Evolutionary conservation across 1,140 invertebrate species (phyloP).

Genomic region (Pogonomyrmex barbatus): DNA sequence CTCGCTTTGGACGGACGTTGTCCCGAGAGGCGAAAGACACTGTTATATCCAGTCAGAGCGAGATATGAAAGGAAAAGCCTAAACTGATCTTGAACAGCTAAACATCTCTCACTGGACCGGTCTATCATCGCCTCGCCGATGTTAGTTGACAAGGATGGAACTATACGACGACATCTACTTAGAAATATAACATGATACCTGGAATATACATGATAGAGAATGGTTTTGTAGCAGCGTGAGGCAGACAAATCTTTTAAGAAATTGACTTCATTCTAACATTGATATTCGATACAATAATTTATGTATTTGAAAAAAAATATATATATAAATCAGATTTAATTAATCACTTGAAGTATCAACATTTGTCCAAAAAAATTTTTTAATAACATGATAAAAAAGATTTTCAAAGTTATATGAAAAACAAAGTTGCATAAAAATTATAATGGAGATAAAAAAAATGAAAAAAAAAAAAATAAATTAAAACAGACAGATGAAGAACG

Average conservation of each 20-base stretch:
- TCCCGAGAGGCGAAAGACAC: constrained; percentile 32
- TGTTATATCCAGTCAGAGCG: background rate
- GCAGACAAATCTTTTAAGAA: background rate
- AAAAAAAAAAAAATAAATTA: background rate
- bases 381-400: no score
- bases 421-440: background rate
- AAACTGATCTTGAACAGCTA: constrained; percentile 9
- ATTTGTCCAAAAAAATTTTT: background rate
- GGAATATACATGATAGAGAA: background rate
- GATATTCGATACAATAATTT: background rate
- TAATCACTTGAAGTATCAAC: background rate
- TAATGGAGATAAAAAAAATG: background rate
- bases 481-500: background rate
- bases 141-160: constrained; percentile 16
- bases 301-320: no score
- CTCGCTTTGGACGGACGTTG: background rate
- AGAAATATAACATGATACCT: background rate
- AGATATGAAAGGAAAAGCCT: constrained; percentile 8
- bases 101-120: constrained; percentile 42
- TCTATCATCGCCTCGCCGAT: constrained; percentile 54
- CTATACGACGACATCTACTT: background rate
- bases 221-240: background rate
- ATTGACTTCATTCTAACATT: constrained; percentile 7
- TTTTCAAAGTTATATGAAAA: background rate
- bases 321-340: background rate